phyloP scores from a whole-genome alignment of 2,888 invertebrate species.

The Hyles lineata region DNA sequence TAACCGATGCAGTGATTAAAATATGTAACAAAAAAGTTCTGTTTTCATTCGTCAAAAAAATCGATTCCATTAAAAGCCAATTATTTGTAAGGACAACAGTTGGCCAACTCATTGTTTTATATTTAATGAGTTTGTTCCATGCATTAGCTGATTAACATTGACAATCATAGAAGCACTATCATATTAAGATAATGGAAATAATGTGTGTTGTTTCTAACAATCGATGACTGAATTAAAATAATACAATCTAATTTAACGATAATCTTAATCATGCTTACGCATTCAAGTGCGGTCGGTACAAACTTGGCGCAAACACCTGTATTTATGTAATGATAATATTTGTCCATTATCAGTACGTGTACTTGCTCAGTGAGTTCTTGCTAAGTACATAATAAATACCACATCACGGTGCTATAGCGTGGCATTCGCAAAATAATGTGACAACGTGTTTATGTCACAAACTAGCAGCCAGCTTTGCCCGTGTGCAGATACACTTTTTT shows the following conservation, averaged over 20 bases:
- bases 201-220: too few relatives aligned
- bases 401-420: conserved; percentile 25
- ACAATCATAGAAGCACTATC: too few relatives aligned
- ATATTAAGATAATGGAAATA: too few relatives aligned
- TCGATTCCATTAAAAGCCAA: too few relatives aligned
- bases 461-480: neutral
- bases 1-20: too few relatives aligned
- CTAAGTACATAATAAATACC: neutral
- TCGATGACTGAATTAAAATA: neutral
- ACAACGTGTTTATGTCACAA: neutral
- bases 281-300: conserved; percentile 56
- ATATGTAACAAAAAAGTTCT: too few relatives aligned
- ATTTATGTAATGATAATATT: conserved; percentile 33
- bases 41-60: too few relatives aligned
- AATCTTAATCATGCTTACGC: conserved; percentile 30
- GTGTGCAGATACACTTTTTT: too few relatives aligned
- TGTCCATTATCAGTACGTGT: conserved; percentile 42
- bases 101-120: too few relatives aligned
- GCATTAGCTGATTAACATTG: too few relatives aligned
- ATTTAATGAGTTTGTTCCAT: too few relatives aligned
- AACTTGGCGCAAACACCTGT: conserved; percentile 66
- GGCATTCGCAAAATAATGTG: conserved; percentile 15
- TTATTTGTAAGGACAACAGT: too few relatives aligned
- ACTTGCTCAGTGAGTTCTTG: neutral
- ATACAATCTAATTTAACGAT: neutral